These are phyloP conservation scores for Wiebesia pumilae DNA, from an alignment of 1,140 invertebrate species.

Conservation along the genomic window DNA sequence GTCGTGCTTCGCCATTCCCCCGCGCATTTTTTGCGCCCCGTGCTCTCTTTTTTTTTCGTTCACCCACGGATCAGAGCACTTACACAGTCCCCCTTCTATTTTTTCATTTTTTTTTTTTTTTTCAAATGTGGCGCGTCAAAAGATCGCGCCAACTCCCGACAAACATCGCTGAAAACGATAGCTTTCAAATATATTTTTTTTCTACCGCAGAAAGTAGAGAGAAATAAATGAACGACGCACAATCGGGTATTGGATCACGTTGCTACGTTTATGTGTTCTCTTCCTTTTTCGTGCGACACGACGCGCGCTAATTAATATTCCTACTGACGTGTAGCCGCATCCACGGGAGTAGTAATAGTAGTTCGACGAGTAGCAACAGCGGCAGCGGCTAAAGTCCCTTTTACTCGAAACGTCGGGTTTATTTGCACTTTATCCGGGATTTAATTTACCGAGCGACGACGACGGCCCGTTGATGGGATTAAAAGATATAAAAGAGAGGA, in stretches of 20 bases:
- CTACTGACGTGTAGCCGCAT: slow-evolving; percentile 13
- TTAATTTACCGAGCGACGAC: slow-evolving; percentile 73
- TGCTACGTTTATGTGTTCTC: not conserved
- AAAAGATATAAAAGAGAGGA: slow-evolving; percentile 64
- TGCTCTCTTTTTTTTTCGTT: not conserved
- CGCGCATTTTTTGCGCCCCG: slow-evolving; percentile 3
- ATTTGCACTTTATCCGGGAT: slow-evolving; percentile 74
- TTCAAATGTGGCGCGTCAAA: slow-evolving; percentile 38
- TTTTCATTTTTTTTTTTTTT: slow-evolving; percentile 5
- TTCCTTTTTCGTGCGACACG: not conserved
- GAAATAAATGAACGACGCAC: not conserved
- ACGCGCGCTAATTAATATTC: slow-evolving; percentile 52
- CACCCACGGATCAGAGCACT: slow-evolving; percentile 12
- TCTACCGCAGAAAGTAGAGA: not conserved
- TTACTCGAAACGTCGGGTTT: slow-evolving; percentile 60
- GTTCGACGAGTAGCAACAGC: slow-evolving; percentile 12
- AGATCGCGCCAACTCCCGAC: slow-evolving; percentile 17
- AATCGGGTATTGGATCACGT: slow-evolving; percentile 22
- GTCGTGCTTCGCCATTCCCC: slow-evolving; percentile 26
- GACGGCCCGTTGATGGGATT: slow-evolving; percentile 68
- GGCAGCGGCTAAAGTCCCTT: slow-evolving; percentile 54
- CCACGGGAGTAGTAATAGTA: slow-evolving; percentile 14
- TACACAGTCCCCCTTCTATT: not conserved
- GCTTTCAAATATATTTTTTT: slow-evolving; percentile 55
- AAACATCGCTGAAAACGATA: slow-evolving; percentile 41